Evolutionary conservation across 2,888 invertebrate species (phyloP).

Genomic region (Chymomyza fuscimana): DNA sequence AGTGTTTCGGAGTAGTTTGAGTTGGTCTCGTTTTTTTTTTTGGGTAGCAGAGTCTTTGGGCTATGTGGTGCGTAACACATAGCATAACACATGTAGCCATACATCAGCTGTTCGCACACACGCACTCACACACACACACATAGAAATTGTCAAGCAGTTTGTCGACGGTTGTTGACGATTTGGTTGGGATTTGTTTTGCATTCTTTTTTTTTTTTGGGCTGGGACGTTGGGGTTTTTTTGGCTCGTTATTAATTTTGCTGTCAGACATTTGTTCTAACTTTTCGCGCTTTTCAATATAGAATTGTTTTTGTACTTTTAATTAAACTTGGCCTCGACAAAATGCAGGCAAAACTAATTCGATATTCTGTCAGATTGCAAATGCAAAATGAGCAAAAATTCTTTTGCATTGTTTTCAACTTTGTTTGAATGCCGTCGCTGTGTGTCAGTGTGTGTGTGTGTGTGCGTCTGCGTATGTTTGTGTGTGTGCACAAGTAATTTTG

Average conservation of each 20-base stretch:
- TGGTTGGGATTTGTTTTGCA: background rate
- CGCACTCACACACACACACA: background rate
- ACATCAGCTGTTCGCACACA: background rate
- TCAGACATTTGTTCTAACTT: background rate
- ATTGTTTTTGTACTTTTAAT: background rate
- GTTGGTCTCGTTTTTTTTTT: too few relatives aligned
- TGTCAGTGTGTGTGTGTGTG: conserved; percentile 9
- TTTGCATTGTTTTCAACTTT: conserved; percentile 24
- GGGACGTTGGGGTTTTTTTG: too few relatives aligned
- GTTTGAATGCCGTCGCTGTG: conserved; percentile 6
- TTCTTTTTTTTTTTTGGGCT: background rate
- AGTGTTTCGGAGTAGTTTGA: too few relatives aligned
- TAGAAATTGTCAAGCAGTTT: background rate
- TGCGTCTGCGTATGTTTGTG: conserved; percentile 22
- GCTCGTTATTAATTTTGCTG: background rate
- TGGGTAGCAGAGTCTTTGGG: too few relatives aligned
- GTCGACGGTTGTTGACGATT: background rate
- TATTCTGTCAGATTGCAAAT: conserved; percentile 36
- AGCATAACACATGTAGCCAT: background rate
- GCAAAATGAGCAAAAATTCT: conserved; percentile 23
- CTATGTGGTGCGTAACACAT: too few relatives aligned
- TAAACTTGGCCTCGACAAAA: conserved; percentile 1
- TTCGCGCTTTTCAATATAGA: background rate
- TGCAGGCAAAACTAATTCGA: conserved; percentile 2
- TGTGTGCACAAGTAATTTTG: conserved; percentile 39